These are phyloP conservation scores for Tamandua tetradactyla DNA, from an alignment of 2,797 vertebrate species.

Conservation along the genomic window DNA sequence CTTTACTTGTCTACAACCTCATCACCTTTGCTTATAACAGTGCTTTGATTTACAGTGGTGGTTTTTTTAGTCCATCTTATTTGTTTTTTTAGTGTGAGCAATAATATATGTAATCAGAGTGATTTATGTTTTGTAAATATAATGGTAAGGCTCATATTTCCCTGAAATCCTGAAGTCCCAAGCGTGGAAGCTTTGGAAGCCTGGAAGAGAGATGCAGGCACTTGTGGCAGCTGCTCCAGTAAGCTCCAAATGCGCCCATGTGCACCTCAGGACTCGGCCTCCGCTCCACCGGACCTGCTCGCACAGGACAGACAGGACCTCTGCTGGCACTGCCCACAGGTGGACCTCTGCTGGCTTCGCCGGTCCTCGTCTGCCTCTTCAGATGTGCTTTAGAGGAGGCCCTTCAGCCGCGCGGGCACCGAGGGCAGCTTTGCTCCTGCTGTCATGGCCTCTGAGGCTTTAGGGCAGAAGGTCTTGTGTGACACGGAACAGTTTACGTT, in stretches of 20 bases:
- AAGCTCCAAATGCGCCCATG: too few species aligned
- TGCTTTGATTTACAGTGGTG: neutral
- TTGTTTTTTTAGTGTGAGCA: neutral
- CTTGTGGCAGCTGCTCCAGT: slow-evolving; percentile 67
- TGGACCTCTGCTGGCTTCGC: slow-evolving; percentile 91
- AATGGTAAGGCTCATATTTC: neutral
- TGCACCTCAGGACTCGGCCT: too few species aligned
- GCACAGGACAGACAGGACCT: slow-evolving; percentile 90
- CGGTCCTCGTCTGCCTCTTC: slow-evolving; percentile 89
- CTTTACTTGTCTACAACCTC: neutral
- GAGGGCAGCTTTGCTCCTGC: neutral
- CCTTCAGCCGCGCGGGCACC: slow-evolving; percentile 80
- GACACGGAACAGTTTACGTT: neutral
- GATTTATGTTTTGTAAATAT: neutral
- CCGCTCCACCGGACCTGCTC: too few species aligned
- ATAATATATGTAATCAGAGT: neutral
- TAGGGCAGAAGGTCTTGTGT: too few species aligned
- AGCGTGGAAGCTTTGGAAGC: slow-evolving; percentile 69
- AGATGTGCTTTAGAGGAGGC: slow-evolving; percentile 80
- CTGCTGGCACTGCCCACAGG: slow-evolving; percentile 92
- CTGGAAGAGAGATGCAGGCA: slow-evolving; percentile 58
- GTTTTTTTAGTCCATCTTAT: neutral
- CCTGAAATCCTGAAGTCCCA: slow-evolving; percentile 64
- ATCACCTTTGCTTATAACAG: slow-evolving; percentile 4
- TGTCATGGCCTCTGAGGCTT: too few species aligned